phyloP scores from a whole-genome alignment of 2,888 invertebrate species.

The Stomorhina lunata region DNA sequence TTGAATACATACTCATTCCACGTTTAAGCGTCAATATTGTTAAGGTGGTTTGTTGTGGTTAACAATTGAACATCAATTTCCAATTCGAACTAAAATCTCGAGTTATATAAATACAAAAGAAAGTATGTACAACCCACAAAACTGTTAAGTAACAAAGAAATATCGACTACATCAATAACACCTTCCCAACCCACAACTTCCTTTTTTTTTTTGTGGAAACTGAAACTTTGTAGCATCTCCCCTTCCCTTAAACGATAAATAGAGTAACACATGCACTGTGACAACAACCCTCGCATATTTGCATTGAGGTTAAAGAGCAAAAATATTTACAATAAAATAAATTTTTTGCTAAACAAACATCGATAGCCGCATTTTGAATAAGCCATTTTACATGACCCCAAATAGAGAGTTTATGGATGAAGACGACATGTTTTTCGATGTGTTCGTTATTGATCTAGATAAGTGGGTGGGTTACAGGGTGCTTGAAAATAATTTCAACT shows the following conservation, averaged over 20 bases:
- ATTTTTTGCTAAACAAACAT: slow-evolving; percentile 61
- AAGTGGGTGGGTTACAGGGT: not conserved
- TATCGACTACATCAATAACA: slow-evolving; percentile 68
- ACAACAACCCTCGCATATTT: slow-evolving; percentile 56
- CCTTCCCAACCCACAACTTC: slow-evolving; percentile 1
- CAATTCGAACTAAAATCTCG: not conserved
- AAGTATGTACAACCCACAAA: slow-evolving; percentile 75
- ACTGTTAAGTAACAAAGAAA: slow-evolving; percentile 70
- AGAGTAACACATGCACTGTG: slow-evolving; percentile 10
- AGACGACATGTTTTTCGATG: slow-evolving; percentile 37
- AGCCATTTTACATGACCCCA: slow-evolving; percentile 52
- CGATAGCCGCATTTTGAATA: slow-evolving; percentile 53
- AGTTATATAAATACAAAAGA: slow-evolving; percentile 17
- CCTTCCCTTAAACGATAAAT: not conserved
- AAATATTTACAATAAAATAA: slow-evolving; percentile 44
- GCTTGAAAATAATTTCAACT: not conserved
- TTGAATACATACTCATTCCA: slow-evolving; percentile 38
- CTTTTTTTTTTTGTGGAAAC: not conserved
- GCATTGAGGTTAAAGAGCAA: slow-evolving; percentile 13
- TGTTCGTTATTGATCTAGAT: not conserved
- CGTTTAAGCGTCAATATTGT: slow-evolving; percentile 43
- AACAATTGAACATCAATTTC: slow-evolving; percentile 60
- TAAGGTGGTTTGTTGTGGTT: slow-evolving; percentile 69
- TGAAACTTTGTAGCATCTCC: no score
- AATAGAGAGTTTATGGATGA: not conserved